Percentiles rank a stretch among this genome's conserved stretches.
Evolutionary conservation across 2,888 invertebrate species (phyloP).

Genomic region (Uropetala carovei): DNA sequence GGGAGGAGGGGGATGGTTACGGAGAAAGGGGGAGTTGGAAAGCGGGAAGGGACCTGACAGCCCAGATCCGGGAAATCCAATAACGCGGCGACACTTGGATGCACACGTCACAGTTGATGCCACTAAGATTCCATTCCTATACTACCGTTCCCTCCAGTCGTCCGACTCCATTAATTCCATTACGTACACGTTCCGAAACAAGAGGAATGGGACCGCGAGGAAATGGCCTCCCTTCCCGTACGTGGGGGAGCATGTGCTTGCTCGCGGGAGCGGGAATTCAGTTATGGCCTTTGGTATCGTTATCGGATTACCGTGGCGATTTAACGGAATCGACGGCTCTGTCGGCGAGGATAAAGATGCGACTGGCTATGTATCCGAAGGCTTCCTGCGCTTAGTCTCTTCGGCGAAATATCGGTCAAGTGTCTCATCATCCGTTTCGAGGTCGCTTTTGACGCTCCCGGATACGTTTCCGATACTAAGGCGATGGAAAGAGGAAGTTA

Average conservation of each 20-base stretch:
- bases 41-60: too few relatives aligned
- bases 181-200: background rate
- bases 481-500: too few relatives aligned
- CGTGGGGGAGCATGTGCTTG: background rate
- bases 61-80: background rate
- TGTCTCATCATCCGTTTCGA: too few relatives aligned
- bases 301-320: slow-evolving; percentile 14
- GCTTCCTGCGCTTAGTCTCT: background rate
- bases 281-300: background rate
- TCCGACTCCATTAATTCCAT: slow-evolving; percentile 27
- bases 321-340: background rate
- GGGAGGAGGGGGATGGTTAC: too few relatives aligned
- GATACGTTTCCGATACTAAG: too few relatives aligned
- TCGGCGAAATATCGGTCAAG: too few relatives aligned
- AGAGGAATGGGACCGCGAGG: background rate
- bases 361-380: background rate
- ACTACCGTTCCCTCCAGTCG: background rate
- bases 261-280: background rate
- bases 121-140: slow-evolving; percentile 6
- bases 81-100: slow-evolving; percentile 9
- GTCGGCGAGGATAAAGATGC: background rate
- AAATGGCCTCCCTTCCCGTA: background rate
- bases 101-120: background rate
- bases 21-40: too few relatives aligned
- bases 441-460: too few relatives aligned